These are phyloP conservation scores for Lasioglossum figueresi DNA, from an alignment of 2,888 invertebrate genomes.

Conservation along the genomic window DNA sequence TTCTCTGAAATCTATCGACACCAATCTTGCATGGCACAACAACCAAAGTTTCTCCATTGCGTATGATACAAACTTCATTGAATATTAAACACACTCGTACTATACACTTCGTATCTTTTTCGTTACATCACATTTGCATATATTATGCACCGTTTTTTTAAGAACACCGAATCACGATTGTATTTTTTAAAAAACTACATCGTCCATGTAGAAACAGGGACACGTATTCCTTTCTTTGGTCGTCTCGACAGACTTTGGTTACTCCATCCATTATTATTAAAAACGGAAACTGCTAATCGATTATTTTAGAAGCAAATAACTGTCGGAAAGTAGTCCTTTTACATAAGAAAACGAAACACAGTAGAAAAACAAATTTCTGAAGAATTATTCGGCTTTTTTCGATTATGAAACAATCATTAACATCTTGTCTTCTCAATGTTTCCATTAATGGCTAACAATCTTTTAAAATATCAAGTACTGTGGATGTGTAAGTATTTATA, in stretches of 20 bases:
- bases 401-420: background rate
- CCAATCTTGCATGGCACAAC: conserved; percentile 59
- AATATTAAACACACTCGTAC: conserved; percentile 49
- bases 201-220: background rate
- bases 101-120: conserved; percentile 43
- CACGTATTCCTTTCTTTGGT: conserved; percentile 61
- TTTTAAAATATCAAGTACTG: conserved; percentile 35
- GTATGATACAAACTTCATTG: conserved; percentile 51
- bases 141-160: conserved; percentile 47
- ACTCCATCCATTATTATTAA: conserved; percentile 12
- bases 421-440: background rate
- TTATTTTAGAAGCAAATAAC: background rate
- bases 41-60: conserved; percentile 41
- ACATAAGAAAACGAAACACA: conserved; percentile 20
- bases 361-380: conserved; percentile 23
- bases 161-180: conserved; percentile 35
- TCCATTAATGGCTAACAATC: conserved; percentile 20
- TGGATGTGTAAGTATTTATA: conserved; percentile 52
- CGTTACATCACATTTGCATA: conserved; percentile 51
- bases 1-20: conserved; percentile 18
- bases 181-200: conserved; percentile 37
- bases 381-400: conserved; percentile 18
- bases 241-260: conserved; percentile 54
- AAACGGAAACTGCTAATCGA: background rate
- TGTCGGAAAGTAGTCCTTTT: conserved; percentile 1